Evolutionary conservation across 2,888 invertebrate species (phyloP), one percentile per base, ranked within the genome.

Genomic region (Hipparchia sbordonii): DNA sequence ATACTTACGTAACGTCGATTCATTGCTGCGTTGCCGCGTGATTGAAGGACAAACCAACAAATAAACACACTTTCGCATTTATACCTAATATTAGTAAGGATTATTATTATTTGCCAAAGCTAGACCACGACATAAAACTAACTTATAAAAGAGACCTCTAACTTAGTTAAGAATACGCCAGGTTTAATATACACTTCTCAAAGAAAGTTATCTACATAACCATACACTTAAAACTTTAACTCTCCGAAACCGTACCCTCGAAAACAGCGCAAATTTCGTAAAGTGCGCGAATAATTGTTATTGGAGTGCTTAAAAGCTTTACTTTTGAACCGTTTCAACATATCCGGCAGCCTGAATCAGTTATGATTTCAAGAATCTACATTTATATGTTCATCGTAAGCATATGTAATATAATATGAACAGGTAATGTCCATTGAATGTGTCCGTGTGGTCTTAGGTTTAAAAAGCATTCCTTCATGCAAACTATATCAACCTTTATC

Each of bases 241-340:
- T 72, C 67, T 51, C 46, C 60, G 70, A 72, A 73, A 74, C 73
- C 74, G 67, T 70, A 71, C 74, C 71, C 74, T 74, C 67, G 70
- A 70, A 72, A 74, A 62, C 71, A 71, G 68, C 71, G 71, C 60
- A 71, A 77, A 77, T 75, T 75, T 74, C 76, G 71, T 59, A 70
- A 74, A 73, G 76, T 77, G 72, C 70, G 74, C 74, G 82, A 85
- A 84, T 87, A 87, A 89, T 88, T 88, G 85, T 82, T 80, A 82
- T 82, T 88, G 82, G 80, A 89, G 88, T 84, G 87, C 82, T 87
- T 88, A 87, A 89, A 89, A 89, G 89, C 89, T 89, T 88, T 87
- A 84, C 85, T 85, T 85, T 82, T 67, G 67, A 76, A 78, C 59
- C 72, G 60, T 73, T 75, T 73, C 67, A 73, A 74, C 73, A 72